These are phyloP conservation scores for Eumerus sabulonum DNA, from an alignment of 2,888 invertebrate species.

Conservation along the genomic window DNA sequence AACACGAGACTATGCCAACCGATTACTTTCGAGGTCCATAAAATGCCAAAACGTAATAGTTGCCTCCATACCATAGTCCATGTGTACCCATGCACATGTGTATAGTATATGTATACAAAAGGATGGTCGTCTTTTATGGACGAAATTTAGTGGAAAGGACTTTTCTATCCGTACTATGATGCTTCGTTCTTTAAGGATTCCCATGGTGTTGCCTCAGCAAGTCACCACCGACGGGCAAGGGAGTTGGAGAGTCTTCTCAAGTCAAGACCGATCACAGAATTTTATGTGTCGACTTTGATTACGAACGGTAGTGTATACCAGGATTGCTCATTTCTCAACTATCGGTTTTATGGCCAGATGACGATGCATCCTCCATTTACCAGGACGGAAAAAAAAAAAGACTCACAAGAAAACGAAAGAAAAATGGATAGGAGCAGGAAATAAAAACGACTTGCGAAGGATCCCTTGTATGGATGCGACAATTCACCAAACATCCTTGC, in stretches of 20 bases:
- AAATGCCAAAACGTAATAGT: constrained; percentile 58
- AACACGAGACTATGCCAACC: constrained; percentile 62
- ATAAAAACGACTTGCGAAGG: not conserved
- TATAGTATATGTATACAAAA: not conserved
- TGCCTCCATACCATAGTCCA: not conserved
- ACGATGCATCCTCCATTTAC: constrained; percentile 27
- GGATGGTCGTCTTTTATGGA: constrained; percentile 44
- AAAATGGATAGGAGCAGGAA: not conserved
- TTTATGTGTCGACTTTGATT: constrained; percentile 67
- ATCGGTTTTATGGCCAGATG: constrained; percentile 63
- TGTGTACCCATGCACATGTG: not conserved
- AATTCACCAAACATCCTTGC: not conserved
- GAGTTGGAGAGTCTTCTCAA: not conserved
- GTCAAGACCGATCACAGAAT: constrained; percentile 51
- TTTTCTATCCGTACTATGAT: not conserved
- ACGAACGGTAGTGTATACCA: constrained; percentile 38
- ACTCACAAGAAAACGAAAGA: not conserved
- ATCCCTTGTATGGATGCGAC: not conserved
- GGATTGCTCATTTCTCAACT: constrained; percentile 51
- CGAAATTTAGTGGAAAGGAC: constrained; percentile 51
- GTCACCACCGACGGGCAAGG: not conserved
- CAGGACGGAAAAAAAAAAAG: constrained; percentile 10
- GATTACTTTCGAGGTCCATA: constrained; percentile 63
- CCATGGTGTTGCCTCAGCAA: no score
- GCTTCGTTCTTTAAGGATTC: no score